Evolutionary conservation across 2,113 vertebrate genomes (phyloP).

Genomic region (Petaurus breviceps): DNA sequence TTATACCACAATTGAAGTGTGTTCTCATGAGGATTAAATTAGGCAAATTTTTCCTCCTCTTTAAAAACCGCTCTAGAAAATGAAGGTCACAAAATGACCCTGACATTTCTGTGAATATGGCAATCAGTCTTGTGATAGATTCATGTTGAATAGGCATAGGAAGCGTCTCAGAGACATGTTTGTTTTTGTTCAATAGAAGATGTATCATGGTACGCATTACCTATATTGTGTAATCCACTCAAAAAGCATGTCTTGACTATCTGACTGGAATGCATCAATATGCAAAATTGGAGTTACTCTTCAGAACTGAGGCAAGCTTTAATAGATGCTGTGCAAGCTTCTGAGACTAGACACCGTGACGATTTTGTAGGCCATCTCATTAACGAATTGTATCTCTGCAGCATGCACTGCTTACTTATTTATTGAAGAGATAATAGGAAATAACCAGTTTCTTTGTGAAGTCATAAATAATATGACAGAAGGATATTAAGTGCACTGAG

Average conservation of each 20-base stretch:
- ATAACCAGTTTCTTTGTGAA: slow-evolving; percentile 88
- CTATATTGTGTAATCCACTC: slow-evolving; percentile 72
- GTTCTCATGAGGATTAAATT: neutral
- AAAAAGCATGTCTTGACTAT: slow-evolving; percentile 68
- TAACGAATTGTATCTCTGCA: slow-evolving; percentile 85
- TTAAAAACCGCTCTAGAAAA: slow-evolving; percentile 22
- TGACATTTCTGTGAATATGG: slow-evolving; percentile 25
- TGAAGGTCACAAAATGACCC: neutral
- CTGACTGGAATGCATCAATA: slow-evolving; percentile 79
- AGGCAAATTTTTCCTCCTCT: neutral
- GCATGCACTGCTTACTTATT: slow-evolving; percentile 85
- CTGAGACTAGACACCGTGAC: slow-evolving; percentile 82
- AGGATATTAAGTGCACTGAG: slow-evolving; percentile 87
- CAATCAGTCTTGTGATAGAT: neutral
- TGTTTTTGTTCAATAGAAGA: slow-evolving; percentile 36
- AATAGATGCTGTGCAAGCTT: slow-evolving; percentile 82
- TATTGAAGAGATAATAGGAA: slow-evolving; percentile 89
- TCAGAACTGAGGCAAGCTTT: slow-evolving; percentile 75
- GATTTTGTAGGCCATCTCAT: slow-evolving; percentile 84
- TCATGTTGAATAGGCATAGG: slow-evolving; percentile 50
- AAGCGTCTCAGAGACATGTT: slow-evolving; percentile 41
- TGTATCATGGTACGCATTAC: slow-evolving; percentile 66
- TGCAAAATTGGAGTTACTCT: slow-evolving; percentile 83
- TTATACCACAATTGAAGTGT: neutral
- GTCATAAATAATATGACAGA: slow-evolving; percentile 87